phyloP scores from a whole-genome alignment of 2,888 invertebrate species.

The Geophilus truncorum region DNA sequence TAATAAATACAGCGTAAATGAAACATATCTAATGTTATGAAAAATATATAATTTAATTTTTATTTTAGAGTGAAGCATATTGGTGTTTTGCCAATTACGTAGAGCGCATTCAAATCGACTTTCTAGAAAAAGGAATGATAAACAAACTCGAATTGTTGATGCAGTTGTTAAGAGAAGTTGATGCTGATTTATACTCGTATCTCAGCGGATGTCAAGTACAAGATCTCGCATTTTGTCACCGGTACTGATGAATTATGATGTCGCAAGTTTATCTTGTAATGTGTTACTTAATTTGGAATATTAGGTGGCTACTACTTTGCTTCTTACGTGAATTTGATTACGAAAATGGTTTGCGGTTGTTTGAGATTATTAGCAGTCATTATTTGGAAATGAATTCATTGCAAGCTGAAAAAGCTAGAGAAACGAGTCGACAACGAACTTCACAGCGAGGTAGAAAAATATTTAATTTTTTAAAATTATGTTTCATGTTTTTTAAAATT shows the following conservation, averaged over 20 bases:
- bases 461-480: not conserved
- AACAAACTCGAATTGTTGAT: not conserved
- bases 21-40: too few relatives aligned
- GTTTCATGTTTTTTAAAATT: not conserved
- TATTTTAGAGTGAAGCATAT: conserved; percentile 46
- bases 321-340: conserved; percentile 30
- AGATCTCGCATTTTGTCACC: conserved; percentile 29
- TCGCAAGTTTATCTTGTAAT: too few relatives aligned
- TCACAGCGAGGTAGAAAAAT: not conserved
- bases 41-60: too few relatives aligned
- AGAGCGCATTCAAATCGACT: conserved; percentile 45
- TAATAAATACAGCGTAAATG: conserved; percentile 35
- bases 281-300: not conserved
- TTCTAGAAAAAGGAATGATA: conserved; percentile 47
- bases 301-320: conserved; percentile 27
- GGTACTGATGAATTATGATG: too few relatives aligned
- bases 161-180: conserved; percentile 18
- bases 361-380: conserved; percentile 25
- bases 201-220: not conserved
- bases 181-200: conserved; percentile 25
- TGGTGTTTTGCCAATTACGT: conserved; percentile 49
- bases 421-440: not conserved
- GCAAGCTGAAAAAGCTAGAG: conserved; percentile 32
- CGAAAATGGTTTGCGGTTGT: conserved; percentile 3
- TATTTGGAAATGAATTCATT: conserved; percentile 30